Evolutionary conservation across 2,113 vertebrate species (phyloP), one percentile per base, ranked within the genome.

Genomic region (Phodopus roborovskii): DNA sequence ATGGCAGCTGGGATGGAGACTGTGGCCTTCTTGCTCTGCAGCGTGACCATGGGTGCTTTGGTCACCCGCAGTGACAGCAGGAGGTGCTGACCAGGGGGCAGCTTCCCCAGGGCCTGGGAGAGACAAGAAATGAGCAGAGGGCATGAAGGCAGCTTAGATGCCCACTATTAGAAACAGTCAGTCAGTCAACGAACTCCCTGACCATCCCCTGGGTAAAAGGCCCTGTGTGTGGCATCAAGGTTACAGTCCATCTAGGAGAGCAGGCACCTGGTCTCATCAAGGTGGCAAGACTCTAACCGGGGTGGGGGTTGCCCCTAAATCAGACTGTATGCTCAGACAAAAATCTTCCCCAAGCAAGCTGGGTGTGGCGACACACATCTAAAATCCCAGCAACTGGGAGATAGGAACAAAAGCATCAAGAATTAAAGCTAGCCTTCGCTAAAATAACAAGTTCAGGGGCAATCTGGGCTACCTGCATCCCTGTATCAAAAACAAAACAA

Each of bases 21-120:
- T 0, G 53, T 93, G 96, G 96, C 98, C 94, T 73, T 97, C 85
- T 94, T 53, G 0, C 22, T 96, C 66, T 86, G 97, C 66, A 98
- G 83, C 0, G 62, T 30, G 94, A 98, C 89, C 0, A 17, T 16
- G 0, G 98, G 98, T 0, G 84, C 1, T 0, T 91, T 8, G 0
- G 2, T 97, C 93, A 98, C 97, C 87, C 93, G 68, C 89, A 98
- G 79, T 0, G 95, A 89, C 0, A 97, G 98, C 78, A 98, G 92
- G 2, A 98, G 96, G 64, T 58, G 19, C 28, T 3, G 97, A 68
- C 12, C 98, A 1, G 86, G 62, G 6, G 97, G 95, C 82, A 96
- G 16, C 73, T 74, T 91, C 58, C 88, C 95, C 86, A 97, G 97
- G 9, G 74, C 85, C 97, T 98, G 53, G 45, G 53, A 94, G 71